Conservation (phyloP, 2,888 invertebrate species). For the Caenorhabditis angaria region DNA sequence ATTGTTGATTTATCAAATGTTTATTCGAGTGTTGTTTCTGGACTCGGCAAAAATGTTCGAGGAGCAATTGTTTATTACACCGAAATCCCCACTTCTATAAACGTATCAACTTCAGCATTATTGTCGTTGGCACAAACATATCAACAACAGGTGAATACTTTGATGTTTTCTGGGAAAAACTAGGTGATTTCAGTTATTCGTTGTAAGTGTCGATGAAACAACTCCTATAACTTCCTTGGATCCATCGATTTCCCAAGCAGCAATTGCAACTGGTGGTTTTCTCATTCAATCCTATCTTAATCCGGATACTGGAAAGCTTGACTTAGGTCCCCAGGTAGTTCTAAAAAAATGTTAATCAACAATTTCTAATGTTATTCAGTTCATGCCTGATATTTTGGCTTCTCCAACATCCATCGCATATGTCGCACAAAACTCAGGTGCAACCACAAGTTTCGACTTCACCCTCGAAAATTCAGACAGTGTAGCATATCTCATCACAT, state of each 20-base stretch:
- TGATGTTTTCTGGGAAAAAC: neutral
- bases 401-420: conserved; percentile 12
- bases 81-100: conserved; percentile 12
- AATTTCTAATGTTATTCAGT: too few species aligned
- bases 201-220: conserved; percentile 12
- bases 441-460: neutral
- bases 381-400: conserved; percentile 9
- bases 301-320: neutral
- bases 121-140: conserved; percentile 14
- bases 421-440: neutral
- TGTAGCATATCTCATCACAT: conserved; percentile 11
- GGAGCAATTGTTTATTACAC: conserved; percentile 27
- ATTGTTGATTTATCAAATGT: conserved; percentile 19
- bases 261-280: conserved; percentile 31
- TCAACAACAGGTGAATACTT: conserved; percentile 16
- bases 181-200: conserved; percentile 10
- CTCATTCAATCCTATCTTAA: conserved; percentile 17
- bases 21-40: conserved; percentile 18
- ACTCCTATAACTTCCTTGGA: neutral
- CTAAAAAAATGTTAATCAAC: too few species aligned
- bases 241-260: conserved; percentile 11
- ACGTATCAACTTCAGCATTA: conserved; percentile 19
- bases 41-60: conserved; percentile 23
- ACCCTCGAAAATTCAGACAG: neutral
- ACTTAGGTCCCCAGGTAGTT: neutral